Evolutionary conservation across 2,888 invertebrate genomes (phyloP), one percentile per base, ranked within the genome.

Genomic region (Pantelozetes paolii): DNA sequence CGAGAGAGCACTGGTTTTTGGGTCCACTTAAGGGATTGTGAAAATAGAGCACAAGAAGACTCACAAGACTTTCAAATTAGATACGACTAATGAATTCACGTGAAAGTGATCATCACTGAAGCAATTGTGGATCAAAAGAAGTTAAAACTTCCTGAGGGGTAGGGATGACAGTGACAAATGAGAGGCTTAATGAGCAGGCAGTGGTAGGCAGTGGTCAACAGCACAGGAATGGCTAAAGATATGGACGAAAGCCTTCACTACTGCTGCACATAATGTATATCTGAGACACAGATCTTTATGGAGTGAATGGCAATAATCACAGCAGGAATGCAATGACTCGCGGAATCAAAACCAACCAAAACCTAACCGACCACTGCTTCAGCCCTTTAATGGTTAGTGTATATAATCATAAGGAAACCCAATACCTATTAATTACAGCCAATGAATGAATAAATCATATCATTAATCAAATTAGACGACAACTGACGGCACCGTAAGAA

Each of bases 31-130:
- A 69, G 69, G 69, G 69, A 69, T 69, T 69, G 15, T 36, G 36
- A 64, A 42, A 40, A 67, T 23, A 67, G 45, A 45, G 69, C 45
- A 42, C n/a, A n/a, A n/a, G n/a, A n/a, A n/a, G n/a, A n/a, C n/a
- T n/a, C n/a, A n/a, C 69, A 69, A 45, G 69, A 69, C 69, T 69
- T 69, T 69, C 69, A 69, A 69, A 69, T 69, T 69, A 69, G 69
- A 69, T 69, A 69, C 69, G 69, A 69, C 69, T 69, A 69, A 69
- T 69, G 69, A 69, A 69, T 69, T 69, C 69, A 69, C 69, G 69
- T 69, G 69, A 69, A 69, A 69, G 69, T 69, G 69, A 69, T 69
- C 69, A 69, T 69, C 69, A 45, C 69, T 69, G 23, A 69, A 45
- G 69, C 69, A 69, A 69, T 69, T 69, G 69, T 45, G 28, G 42